phyloP scores from a whole-genome alignment of 2,113 vertebrate genomes.

The Colius striatus region DNA sequence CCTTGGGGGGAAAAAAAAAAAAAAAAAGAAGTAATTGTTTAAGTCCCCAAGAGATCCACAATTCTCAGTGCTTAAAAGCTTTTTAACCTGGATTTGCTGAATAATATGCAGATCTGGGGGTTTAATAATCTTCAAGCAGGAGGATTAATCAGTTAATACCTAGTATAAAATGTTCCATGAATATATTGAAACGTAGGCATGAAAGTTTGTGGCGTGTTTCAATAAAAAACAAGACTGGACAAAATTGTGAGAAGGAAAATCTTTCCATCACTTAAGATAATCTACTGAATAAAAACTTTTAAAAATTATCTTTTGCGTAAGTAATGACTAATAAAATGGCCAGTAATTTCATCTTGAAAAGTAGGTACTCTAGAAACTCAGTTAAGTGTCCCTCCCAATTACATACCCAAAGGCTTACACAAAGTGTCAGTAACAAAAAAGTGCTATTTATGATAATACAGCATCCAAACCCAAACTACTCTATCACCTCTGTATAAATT shows the following conservation, averaged over 20 bases:
- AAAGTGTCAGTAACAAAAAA: not conserved
- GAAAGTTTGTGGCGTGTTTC: constrained; percentile 41
- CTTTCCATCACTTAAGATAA: constrained; percentile 30
- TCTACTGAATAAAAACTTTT: constrained; percentile 47
- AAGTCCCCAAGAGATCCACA: constrained; percentile 31
- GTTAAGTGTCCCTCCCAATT: not conserved
- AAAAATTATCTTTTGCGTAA: constrained; percentile 33
- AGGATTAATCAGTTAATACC: constrained; percentile 76
- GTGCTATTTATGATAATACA: not conserved
- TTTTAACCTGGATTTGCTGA: constrained; percentile 76
- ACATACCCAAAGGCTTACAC: not conserved
- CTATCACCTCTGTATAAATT: not conserved
- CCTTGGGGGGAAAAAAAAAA: constrained; percentile 29
- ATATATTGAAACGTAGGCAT: constrained; percentile 43
- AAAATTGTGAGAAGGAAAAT: not conserved
- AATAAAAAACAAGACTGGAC: constrained; percentile 54
- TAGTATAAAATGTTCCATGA: constrained; percentile 48
- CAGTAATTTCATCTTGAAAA: constrained; percentile 49
- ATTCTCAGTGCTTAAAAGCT: constrained; percentile 61
- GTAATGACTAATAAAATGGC: not conserved
- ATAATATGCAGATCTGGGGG: constrained; percentile 69
- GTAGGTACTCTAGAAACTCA: not conserved
- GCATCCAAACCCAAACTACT: not conserved
- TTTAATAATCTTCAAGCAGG: constrained; percentile 64
- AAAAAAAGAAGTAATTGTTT: constrained; percentile 49